Base-by-base conservation (phyloP, 2,113 vertebrate genomes). In the Barnardius zonarius region DNA sequence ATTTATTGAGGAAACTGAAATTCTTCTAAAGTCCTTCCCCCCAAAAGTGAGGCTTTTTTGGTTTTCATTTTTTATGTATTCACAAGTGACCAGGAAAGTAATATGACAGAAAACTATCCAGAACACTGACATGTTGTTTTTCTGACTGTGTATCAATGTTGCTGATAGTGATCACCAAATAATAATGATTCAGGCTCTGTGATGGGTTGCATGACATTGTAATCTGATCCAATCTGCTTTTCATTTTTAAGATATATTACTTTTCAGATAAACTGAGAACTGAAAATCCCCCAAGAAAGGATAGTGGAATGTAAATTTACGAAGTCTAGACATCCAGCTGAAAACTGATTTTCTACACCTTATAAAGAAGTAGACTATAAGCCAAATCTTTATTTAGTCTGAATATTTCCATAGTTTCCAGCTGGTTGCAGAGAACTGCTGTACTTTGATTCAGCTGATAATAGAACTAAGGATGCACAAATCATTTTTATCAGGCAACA, bases 161-260 rank as follows among this genome's bases (percentile, higher is more conserved):
- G n/a, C 61, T 91, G 94, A 97, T 97, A 96, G 80, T 22, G 88
- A 97, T 95, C 91, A 84, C 67, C 74, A 92, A 87, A 86, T 95
- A 93, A 93, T 63, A 95, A 41, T 88, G 95, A 48, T 69, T 96
- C 91, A 69, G 76, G 28, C 43, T 57, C 55, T 48, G 68, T 20
- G 76, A 81, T 88, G 35, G 37, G 52, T 61, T 95, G 37, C 59
- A 51, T 35, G 94, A 96, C 62, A 49, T 96, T 94, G 80, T 54
- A 91, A 92, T 86, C 85, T 95, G 83, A 92, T 90, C 82, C 74
- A 90, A 93, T 92, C 95, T 94, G 62, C 77, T 95, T 95, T 93
- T 97, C 97, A 93, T 96, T 97, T 95, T 97, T 93, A 90, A 92
- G 82, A 83, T 70, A 96, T 95, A 88, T 95, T 96, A 92, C 79